Conservation (phyloP, 1,140 invertebrate species). For the Calephelis virginiensis region DNA sequence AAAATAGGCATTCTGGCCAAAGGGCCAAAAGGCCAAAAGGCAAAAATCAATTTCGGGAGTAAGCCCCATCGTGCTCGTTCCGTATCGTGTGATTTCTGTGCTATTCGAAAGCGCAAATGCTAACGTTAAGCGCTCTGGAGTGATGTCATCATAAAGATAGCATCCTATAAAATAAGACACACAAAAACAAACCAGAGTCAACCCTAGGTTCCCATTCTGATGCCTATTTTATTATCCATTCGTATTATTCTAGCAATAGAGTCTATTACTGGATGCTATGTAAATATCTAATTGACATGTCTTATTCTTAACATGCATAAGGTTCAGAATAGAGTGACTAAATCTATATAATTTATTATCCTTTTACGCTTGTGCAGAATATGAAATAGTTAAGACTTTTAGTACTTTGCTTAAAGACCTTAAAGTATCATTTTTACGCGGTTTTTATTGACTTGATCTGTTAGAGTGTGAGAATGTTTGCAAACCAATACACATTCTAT, state of each 20-base stretch:
- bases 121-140: no score
- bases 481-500: neutral
- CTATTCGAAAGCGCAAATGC: no score
- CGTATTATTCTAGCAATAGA: conserved; percentile 6
- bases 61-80: no score
- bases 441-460: conserved; percentile 1
- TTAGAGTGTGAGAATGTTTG: neutral
- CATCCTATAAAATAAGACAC: no score
- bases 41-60: no score
- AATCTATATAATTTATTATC: conserved; percentile 9
- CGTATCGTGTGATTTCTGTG: no score
- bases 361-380: conserved; percentile 10
- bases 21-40: no score
- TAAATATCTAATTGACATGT: conserved; percentile 9
- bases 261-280: neutral
- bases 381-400: conserved; percentile 18
- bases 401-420: neutral
- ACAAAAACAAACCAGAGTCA: neutral
- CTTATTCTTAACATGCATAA: neutral
- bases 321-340: neutral
- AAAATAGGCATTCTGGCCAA: no score
- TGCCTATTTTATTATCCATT: conserved; percentile 2
- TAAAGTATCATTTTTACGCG: conserved; percentile 12
- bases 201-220: neutral
- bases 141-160: no score